Evolutionary conservation across 92 coral and sea anemone species (phyloP), one percentile per base, ranked within the genome.

Genomic region (Porites cylindrica): DNA sequence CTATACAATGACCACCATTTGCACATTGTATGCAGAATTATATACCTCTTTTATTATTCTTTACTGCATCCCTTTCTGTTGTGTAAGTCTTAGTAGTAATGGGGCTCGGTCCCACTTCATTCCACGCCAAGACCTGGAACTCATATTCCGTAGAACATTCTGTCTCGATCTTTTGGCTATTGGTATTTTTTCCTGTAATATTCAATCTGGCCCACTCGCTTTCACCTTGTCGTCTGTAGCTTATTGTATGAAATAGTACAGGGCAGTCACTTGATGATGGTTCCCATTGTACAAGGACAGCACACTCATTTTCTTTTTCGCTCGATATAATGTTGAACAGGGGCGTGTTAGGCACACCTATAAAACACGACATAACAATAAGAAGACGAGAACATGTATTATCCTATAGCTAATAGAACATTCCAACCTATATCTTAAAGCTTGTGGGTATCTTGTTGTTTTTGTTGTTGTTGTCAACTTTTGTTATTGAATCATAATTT

Each of bases 101-200:
- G 52, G 1, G 61, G 24, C 75, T n/a, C 7, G n/a, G 23, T 50
- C 84, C 75, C 11, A 65, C 11, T 61, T 47, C 63, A 17, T 80
- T 80, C 75, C 62, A 66, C 13, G 84, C 84, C 21, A 10, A 12
- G 51, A 65, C 64, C 64, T 80, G 62, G 66, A 80, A 80, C 51
- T 80, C 75, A 51, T 80, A 80, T 9, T 43, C n/a, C 58, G 47
- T 66, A 0, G 19, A 29, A 23, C 84, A 80, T 20, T 51, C 51
- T 23, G 66, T 20, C 43, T 18, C 13, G 20, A 80, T 12, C 64
- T 50, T 7, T 0, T 10, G 62, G 1, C 51, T 73, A 52, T 66
- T 65, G 13, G 50, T n/a, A 11, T 38, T 18, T 20, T 50, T 10
- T 47, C 64, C 75, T 12, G 75, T 66, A 19, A 66, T 23, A 67